These are phyloP conservation scores for Caenorhabditis briggsae DNA, from an alignment of 1,140 invertebrate genomes.

Conservation along the genomic window DNA sequence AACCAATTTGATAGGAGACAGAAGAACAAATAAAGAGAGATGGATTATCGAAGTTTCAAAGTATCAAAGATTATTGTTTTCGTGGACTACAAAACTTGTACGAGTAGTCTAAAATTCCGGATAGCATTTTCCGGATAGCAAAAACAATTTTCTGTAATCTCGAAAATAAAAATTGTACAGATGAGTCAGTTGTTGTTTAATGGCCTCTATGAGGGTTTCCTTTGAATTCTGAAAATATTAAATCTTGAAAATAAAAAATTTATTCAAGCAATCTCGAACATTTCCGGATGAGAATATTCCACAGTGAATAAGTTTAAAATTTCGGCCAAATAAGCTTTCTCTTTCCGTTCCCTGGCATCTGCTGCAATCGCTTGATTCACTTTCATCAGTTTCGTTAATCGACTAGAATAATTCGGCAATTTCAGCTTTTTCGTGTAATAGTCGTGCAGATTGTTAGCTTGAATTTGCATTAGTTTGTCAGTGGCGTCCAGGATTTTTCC, in stretches of 20 bases:
- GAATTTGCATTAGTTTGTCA: background rate
- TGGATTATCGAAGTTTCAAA: too few relatives aligned
- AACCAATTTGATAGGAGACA: too few relatives aligned
- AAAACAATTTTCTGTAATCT: too few relatives aligned
- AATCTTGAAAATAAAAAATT: background rate
- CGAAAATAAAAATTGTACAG: too few relatives aligned
- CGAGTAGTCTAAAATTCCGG: too few relatives aligned
- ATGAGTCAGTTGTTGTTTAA: too few relatives aligned
- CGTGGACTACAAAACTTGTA: too few relatives aligned
- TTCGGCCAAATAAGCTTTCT: background rate
- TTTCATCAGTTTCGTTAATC: background rate
- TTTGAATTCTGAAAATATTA: background rate
- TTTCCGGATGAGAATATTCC: constrained; percentile 27
- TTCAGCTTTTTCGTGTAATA: constrained; percentile 34
- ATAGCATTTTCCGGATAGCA: too few relatives aligned
- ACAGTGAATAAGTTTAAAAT: background rate
- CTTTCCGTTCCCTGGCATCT: constrained; percentile 9
- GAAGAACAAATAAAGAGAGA: too few relatives aligned
- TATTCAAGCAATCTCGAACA: constrained; percentile 11
- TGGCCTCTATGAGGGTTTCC: too few relatives aligned
- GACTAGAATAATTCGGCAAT: background rate
- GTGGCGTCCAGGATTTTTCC: constrained; percentile 21
- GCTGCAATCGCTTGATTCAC: constrained; percentile 3
- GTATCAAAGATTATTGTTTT: too few relatives aligned
- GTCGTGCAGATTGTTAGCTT: background rate